Evolutionary conservation across 2,113 vertebrate species (phyloP), one percentile per base, ranked within the genome.

Genomic region (Sapajus apella): DNA sequence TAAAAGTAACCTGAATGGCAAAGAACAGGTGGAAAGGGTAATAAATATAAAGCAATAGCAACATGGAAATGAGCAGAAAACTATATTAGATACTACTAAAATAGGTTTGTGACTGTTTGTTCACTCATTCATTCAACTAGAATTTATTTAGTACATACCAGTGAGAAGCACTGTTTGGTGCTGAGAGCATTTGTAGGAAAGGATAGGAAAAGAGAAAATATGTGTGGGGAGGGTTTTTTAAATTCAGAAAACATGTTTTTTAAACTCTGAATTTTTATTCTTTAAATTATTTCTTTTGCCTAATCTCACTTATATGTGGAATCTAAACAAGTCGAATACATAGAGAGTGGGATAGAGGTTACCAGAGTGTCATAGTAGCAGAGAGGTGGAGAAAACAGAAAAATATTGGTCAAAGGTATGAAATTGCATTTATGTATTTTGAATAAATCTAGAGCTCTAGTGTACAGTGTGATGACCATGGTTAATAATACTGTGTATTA

Each of bases 11-110:
- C 6, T 4, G 79, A 90, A 70, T 91, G 73, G 73, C 35, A 56
- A 75, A 80, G 90, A 92, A 85, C 61, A 94, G n/a, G 70, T 96
- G 58, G 37, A 75, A 73, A 45, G 81, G 30, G 85, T 88, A 79
- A 85, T 77, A 55, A 91, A 90, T 88, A 76, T n/a, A 87, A 96
- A 86, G 43, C 11, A 83, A 50, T 17, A 87, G 50, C 40, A 87
- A 52, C 1, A 13, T 64, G 11, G 45, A 66, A 96, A 43, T 30
- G 80, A 50, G 27, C 47, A 32, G 17, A 30, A 72, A n/a, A 50
- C 32, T 87, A 25, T 68, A 79, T 37, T 40, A 25, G 23, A 23
- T 40, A 27, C 13, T 50, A 9, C 32, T 95, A 61, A 91, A 27
- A 13, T 70, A 23, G 20, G 35, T 23, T 56, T 77, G 25, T 61